Evolutionary conservation across 2,888 invertebrate species (phyloP).

Genomic region (Cryptosula pallasiana): DNA sequence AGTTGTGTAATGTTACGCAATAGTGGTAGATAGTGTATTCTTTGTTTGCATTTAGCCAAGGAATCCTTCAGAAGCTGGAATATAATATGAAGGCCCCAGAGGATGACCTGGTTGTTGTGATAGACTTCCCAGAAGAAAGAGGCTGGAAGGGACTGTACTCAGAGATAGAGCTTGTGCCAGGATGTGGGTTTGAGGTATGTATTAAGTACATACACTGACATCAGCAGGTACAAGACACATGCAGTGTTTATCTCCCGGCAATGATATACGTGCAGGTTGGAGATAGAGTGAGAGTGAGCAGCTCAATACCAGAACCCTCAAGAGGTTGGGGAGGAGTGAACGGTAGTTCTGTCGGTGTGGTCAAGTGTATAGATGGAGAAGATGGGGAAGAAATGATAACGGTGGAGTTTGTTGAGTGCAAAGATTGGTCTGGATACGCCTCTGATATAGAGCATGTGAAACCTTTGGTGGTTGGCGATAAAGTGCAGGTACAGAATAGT

Average conservation of each 20-base stretch:
- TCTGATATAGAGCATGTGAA: not conserved
- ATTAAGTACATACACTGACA: no score
- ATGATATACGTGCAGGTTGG: no score
- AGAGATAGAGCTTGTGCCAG: not conserved
- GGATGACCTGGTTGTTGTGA: not conserved
- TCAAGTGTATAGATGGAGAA: not conserved
- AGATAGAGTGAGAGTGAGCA: not conserved
- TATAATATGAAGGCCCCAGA: not conserved
- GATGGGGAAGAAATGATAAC: not conserved
- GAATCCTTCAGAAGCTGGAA: not conserved
- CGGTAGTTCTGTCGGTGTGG: conserved; percentile 1
- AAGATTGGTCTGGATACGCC: not conserved
- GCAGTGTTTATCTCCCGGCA: no score
- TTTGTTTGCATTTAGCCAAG: not conserved
- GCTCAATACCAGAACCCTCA: not conserved
- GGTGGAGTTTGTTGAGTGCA: not conserved
- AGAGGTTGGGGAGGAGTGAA: not conserved
- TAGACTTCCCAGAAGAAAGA: not conserved
- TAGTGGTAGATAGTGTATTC: not conserved
- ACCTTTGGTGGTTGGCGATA: not conserved
- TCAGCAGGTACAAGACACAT: no score
- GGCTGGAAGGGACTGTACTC: not conserved
- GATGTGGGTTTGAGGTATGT: conserved; percentile 2
- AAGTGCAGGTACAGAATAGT: conserved; percentile 11
- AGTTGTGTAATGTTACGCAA: no score